Percentiles rank a stretch among this genome's conserved stretches.
These are phyloP conservation scores for Galeruca laticollis DNA, from an alignment of 2,888 invertebrate species.

Conservation along the genomic window DNA sequence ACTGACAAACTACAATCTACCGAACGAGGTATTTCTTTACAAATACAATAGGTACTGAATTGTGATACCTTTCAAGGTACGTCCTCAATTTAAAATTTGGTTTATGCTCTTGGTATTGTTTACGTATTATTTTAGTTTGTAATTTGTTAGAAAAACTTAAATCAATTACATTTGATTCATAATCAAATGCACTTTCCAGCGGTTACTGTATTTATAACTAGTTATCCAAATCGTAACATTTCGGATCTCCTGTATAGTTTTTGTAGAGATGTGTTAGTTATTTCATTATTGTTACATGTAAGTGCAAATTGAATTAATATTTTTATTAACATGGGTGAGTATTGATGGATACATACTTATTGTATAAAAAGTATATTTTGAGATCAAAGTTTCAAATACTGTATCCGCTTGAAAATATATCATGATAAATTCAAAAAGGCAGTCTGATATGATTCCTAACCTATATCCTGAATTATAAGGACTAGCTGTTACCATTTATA, in stretches of 20 bases:
- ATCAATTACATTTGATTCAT: background rate
- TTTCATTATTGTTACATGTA: too few relatives aligned
- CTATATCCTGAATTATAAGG: slow-evolving; percentile 51
- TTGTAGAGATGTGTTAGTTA: too few relatives aligned
- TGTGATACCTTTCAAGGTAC: background rate
- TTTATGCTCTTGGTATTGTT: slow-evolving; percentile 10
- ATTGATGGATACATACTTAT: too few relatives aligned
- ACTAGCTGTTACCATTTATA: slow-evolving; percentile 54
- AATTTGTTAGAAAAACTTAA: slow-evolving; percentile 23
- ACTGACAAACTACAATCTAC: slow-evolving; percentile 13
- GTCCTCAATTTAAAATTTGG: background rate
- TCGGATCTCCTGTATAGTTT: too few relatives aligned
- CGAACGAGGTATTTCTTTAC: slow-evolving; percentile 15
- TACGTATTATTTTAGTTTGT: slow-evolving; percentile 21
- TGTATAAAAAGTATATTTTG: background rate
- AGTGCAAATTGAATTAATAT: too few relatives aligned
- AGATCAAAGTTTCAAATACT: background rate
- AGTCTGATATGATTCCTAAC: slow-evolving; percentile 59
- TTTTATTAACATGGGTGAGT: too few relatives aligned
- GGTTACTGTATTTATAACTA: background rate
- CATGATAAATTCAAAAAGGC: slow-evolving; percentile 48
- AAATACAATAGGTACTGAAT: slow-evolving; percentile 6
- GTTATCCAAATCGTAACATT: too few relatives aligned
- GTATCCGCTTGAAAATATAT: slow-evolving; percentile 1
- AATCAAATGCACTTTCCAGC: background rate